Evolutionary conservation across 2,797 vertebrate species (phyloP).

Genomic region (Liasis olivaceus): DNA sequence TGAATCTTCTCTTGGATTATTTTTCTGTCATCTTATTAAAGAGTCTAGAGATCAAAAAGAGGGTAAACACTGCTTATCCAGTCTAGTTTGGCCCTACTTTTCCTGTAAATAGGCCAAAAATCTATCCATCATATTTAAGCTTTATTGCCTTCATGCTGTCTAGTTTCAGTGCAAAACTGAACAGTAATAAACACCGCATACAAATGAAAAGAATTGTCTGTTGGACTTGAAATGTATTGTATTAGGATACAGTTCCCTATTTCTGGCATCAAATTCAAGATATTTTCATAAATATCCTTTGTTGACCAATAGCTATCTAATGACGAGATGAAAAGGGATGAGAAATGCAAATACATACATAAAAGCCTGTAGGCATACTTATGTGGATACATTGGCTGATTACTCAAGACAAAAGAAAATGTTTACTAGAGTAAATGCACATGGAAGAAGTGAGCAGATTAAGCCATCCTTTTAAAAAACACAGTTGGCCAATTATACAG

Average conservation of each 20-base stretch:
- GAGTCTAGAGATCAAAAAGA: neutral
- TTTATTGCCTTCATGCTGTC: neutral
- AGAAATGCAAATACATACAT: neutral
- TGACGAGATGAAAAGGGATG: neutral
- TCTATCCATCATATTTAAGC: neutral
- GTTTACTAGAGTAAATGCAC: neutral
- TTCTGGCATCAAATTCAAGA: neutral
- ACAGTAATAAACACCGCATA: slow-evolving; percentile 19
- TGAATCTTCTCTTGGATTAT: neutral
- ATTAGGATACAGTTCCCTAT: neutral
- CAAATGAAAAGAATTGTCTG: neutral
- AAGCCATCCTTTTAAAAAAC: neutral
- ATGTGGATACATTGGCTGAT: neutral
- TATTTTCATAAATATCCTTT: neutral
- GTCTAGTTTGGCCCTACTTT: slow-evolving; percentile 16
- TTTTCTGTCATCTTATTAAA: slow-evolving; percentile 36
- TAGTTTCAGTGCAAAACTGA: slow-evolving; percentile 17
- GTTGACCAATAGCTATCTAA: neutral
- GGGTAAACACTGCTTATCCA: neutral
- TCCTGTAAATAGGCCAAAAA: slow-evolving; percentile 24
- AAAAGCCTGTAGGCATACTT: neutral
- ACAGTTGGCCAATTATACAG: neutral
- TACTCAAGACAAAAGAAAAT: slow-evolving; percentile 2
- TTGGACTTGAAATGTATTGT: neutral
- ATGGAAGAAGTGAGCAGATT: neutral